Evolutionary conservation across 2,797 vertebrate genomes (phyloP).

Genomic region (Acestrorhynchus altus): DNA sequence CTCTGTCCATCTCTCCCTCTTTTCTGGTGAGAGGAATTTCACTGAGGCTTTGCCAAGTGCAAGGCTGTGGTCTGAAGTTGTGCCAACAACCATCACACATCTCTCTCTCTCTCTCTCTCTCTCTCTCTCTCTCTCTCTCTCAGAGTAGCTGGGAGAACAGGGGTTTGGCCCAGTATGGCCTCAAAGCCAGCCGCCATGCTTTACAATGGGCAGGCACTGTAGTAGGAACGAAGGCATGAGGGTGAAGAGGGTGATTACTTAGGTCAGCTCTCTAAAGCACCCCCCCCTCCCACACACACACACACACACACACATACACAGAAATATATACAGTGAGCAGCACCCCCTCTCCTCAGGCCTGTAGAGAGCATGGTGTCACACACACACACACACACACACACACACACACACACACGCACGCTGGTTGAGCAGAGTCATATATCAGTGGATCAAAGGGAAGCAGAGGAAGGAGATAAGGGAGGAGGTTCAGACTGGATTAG

Average conservation of each 20-base stretch:
- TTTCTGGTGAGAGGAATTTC: slow-evolving; percentile 48
- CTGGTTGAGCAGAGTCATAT: slow-evolving; percentile 35
- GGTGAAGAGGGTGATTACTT: slow-evolving; percentile 11
- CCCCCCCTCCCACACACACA: too few relatives aligned
- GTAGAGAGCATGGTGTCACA: background rate
- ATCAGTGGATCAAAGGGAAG: slow-evolving; percentile 28
- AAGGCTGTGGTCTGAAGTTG: slow-evolving; percentile 50
- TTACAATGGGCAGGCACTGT: slow-evolving; percentile 32
- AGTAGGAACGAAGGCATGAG: slow-evolving; percentile 12
- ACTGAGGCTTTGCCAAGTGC: slow-evolving; percentile 56
- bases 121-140: slow-evolving; percentile 18
- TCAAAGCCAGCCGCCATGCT: slow-evolving; percentile 24
- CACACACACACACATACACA: background rate
- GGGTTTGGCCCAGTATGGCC: slow-evolving; percentile 25
- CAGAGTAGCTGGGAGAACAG: background rate
- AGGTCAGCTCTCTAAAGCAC: background rate
- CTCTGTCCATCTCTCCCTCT: slow-evolving; percentile 4
- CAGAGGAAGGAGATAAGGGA: slow-evolving; percentile 27
- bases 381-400: background rate
- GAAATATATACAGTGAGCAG: background rate
- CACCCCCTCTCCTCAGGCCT: background rate
- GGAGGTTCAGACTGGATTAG: slow-evolving; percentile 33
- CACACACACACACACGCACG: background rate
- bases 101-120: slow-evolving; percentile 9
- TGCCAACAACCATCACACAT: slow-evolving; percentile 28